Base-by-base conservation (phyloP, 2,113 vertebrate species). In the Puffinus mauretanicus region DNA sequence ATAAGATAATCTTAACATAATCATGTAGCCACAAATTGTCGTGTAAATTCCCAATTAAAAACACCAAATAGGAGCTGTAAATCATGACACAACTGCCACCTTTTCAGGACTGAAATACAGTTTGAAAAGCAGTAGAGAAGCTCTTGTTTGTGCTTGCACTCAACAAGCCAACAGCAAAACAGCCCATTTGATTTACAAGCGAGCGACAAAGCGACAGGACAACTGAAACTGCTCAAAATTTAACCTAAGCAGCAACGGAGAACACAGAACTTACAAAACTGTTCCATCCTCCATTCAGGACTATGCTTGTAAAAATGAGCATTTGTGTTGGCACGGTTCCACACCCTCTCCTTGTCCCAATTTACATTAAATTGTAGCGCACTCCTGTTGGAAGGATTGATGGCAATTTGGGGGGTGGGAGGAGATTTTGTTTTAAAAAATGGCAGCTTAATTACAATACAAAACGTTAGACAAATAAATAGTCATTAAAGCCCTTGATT, bases 1-100 rank as follows among this genome's bases (percentile, higher is more conserved):
- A 93, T 89, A 95, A 96, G 97, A 98, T 97, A 98, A 98, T 95
- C 97, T 97, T 96, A 91, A 98, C 97, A 97, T 96, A 96, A 96
- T 94, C 94, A 46, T 88, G 94, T 97, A 97, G 94, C 95, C 93
- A 94, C 95, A 96, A 97, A 95, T 86, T 90, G 96, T 92, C 94
- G 91, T 96, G 96, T 96, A 92, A 97, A 97, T 97, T 97, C 96
- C 94, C 96, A 97, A 95, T 95, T 93, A 94, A 98, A 98, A 95
- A 90, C 94, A 97, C 93, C 81, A 92, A 96, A 95, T 93, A 92
- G 96, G 90, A 96, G 96, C 95, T 79, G 76, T 93, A 93, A 97
- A 96, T 97, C 93, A 90, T 69, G 73, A 78, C 81, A 95, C 87
- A 92, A 96, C 61, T 96, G 75, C 93, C 93, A 82, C 86, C 27